A percentile compares a stretch with the other conserved stretches of the same genome.
These are phyloP conservation scores for Takifugu flavidus DNA, from an alignment of 2,113 vertebrate species.

Conservation along the genomic window DNA sequence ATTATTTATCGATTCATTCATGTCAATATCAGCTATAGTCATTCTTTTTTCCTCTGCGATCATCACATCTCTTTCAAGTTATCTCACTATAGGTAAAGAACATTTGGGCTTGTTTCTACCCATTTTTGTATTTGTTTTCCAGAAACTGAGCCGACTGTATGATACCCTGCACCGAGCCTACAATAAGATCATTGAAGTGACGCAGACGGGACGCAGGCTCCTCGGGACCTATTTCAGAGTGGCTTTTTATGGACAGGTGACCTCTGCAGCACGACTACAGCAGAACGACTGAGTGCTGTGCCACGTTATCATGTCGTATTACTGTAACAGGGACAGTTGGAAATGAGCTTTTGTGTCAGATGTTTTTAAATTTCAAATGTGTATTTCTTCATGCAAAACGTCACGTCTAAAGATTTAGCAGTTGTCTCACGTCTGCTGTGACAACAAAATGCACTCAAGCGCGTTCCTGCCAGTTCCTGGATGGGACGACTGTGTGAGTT, in stretches of 20 bases:
- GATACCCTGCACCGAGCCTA: conserved; percentile 92
- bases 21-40: not conserved
- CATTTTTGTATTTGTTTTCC: conserved; percentile 15
- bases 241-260: conserved; percentile 93
- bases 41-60: not conserved
- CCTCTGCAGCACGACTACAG: not conserved
- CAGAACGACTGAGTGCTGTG: not conserved
- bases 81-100: too few species aligned
- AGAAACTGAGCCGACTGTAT: conserved; percentile 94
- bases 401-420: too few species aligned
- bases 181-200: conserved; percentile 93
- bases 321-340: too few species aligned
- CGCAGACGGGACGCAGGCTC: conserved; percentile 86
- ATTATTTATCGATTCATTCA: not conserved
- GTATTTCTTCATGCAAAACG: too few species aligned
- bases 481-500: too few species aligned
- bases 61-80: not conserved
- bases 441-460: too few species aligned
- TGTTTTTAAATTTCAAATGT: too few species aligned
- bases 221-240: conserved; percentile 95
- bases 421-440: too few species aligned
- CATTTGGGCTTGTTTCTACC: not conserved
- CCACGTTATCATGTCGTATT: not conserved
- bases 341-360: too few species aligned
- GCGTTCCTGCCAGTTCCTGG: too few species aligned